Evolutionary conservation across 2,888 invertebrate species (phyloP).

Genomic region (Eupithecia tripunctaria): DNA sequence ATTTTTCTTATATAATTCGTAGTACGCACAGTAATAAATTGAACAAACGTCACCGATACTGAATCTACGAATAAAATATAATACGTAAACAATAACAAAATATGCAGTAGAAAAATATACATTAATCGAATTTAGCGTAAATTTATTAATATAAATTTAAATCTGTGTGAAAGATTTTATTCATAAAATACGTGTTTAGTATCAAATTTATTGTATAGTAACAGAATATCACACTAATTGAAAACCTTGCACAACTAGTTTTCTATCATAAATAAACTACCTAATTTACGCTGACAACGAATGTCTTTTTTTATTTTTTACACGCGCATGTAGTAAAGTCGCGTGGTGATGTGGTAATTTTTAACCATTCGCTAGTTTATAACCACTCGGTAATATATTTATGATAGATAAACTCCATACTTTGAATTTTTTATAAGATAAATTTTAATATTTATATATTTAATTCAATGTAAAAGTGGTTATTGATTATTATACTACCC

Average conservation of each 20-base stretch:
- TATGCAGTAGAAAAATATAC: conserved; percentile 28
- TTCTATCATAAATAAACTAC: neutral
- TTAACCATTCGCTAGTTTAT: no score
- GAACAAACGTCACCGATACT: neutral
- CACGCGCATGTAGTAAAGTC: neutral
- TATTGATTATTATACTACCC: conserved; percentile 1
- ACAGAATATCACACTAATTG: neutral
- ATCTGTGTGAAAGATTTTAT: neutral
- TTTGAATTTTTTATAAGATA: neutral
- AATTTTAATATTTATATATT: neutral
- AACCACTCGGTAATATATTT: conserved; percentile 6
- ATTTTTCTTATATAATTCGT: neutral
- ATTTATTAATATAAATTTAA: conserved; percentile 6
- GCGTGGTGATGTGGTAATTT: no score
- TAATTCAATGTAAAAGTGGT: conserved; percentile 8
- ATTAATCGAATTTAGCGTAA: conserved; percentile 38
- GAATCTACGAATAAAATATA: conserved; percentile 19
- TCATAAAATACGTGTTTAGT: neutral
- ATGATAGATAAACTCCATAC: neutral
- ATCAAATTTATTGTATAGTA: conserved; percentile 1
- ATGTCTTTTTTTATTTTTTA: neutral
- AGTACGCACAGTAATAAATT: neutral
- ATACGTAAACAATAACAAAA: conserved; percentile 29
- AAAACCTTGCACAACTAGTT: neutral
- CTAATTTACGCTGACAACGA: neutral